phyloP scores from a whole-genome alignment of 2,797 vertebrate species.

The Mormyrus proboscirostris region DNA sequence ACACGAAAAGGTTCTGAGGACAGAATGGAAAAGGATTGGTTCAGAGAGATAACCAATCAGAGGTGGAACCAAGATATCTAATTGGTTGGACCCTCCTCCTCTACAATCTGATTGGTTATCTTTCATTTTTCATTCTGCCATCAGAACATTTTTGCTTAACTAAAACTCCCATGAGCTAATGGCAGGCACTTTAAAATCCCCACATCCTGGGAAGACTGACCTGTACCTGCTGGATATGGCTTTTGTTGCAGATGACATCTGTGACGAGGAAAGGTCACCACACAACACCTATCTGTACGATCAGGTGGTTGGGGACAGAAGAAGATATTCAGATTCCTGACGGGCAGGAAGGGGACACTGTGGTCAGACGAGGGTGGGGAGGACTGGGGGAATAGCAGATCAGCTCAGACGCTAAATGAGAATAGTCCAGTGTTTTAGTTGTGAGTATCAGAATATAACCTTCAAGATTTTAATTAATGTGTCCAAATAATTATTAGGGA shows the following conservation, averaged over 20 bases:
- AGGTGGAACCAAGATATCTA: not conserved
- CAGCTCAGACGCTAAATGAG: not conserved
- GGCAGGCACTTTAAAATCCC: not conserved
- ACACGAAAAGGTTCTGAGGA: not conserved
- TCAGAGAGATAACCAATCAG: not conserved
- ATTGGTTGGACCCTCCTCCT: not conserved
- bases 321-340: slow-evolving; percentile 14
- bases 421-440: not conserved
- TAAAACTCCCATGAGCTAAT: not conserved
- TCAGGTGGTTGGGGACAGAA: slow-evolving; percentile 34
- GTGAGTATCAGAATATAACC: not conserved
- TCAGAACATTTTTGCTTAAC: not conserved
- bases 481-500: not conserved
- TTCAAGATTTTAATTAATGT: not conserved
- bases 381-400: not conserved
- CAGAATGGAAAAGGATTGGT: not conserved
- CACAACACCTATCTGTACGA: slow-evolving; percentile 36
- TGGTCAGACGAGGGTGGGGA: not conserved
- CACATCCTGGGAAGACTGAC: not conserved
- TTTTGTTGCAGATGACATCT: slow-evolving; percentile 41
- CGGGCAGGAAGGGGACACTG: not conserved
- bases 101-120: not conserved
- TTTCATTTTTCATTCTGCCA: not conserved
- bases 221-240: not conserved
- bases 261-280: slow-evolving; percentile 15